Conservation (phyloP, 23 tunicate genomes). For the Trididemnum miniatum region DNA sequence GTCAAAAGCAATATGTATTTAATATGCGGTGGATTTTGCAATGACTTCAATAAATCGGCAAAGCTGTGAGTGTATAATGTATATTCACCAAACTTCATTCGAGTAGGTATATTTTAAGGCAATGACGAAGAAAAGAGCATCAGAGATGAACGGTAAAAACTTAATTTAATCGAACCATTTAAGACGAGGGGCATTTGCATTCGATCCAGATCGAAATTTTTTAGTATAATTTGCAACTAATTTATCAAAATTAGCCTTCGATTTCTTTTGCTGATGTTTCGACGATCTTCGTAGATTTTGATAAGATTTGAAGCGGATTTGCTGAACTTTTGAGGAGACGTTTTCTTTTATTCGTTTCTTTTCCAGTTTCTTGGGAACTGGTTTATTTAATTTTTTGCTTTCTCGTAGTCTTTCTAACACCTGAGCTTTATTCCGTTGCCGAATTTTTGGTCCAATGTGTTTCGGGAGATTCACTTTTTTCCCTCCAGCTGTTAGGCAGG, state of each 20-base stretch:
- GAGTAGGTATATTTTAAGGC: too few relatives aligned
- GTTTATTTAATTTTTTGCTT: conserved; percentile 75
- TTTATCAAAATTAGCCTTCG: conserved; percentile 57
- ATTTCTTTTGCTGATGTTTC: not conserved
- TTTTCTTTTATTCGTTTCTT: not conserved
- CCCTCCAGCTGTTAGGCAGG: conserved; percentile 57
- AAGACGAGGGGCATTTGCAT: not conserved
- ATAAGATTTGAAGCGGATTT: not conserved
- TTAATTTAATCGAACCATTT: conserved; percentile 24
- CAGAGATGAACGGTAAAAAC: conserved; percentile 48
- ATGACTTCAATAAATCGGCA: too few relatives aligned
- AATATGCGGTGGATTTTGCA: too few relatives aligned
- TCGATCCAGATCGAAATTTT: conserved; percentile 20
- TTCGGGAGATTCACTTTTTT: conserved; percentile 76
- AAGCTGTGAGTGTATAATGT: too few relatives aligned
- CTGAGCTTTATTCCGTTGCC: conserved; percentile 76
- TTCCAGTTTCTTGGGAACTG: not conserved
- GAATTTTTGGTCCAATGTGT: conserved; percentile 90
- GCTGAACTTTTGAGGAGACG: not conserved
- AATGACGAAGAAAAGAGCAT: conserved; percentile 44
- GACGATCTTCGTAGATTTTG: not conserved
- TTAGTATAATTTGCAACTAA: conserved; percentile 66
- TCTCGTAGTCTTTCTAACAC: conserved; percentile 59
- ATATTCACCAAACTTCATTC: too few relatives aligned
- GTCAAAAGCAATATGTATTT: too few relatives aligned